Percentiles rank a stretch among this genome's conserved stretches.
Conservation (phyloP, 2,888 invertebrate genomes). For the Balanococcus diminutus region DNA sequence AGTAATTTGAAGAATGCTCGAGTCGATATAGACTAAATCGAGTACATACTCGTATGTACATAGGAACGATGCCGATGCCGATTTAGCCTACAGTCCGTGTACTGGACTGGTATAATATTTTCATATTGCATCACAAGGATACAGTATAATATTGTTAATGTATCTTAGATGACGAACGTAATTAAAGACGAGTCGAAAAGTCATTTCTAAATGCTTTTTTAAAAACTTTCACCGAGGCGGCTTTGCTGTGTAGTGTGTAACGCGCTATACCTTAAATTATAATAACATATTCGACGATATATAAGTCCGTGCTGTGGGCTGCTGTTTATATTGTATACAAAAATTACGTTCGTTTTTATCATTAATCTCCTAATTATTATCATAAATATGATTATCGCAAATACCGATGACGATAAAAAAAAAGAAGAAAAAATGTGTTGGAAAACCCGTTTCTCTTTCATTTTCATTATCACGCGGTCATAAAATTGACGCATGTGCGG, state of each 20-base stretch:
- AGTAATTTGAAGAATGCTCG: background rate
- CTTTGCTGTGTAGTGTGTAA: background rate
- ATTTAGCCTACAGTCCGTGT: too few relatives aligned
- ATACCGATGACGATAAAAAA: conserved; percentile 9
- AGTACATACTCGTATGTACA: background rate
- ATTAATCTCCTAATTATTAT: conserved; percentile 29
- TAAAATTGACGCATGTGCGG: background rate
- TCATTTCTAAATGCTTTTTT: conserved; percentile 38
- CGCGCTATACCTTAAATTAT: conserved; percentile 22
- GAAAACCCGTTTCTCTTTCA: background rate
- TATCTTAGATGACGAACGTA: conserved; percentile 35
- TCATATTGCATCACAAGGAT: conserved; percentile 32
- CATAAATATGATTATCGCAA: conserved; percentile 33
- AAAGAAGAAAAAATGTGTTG: background rate
- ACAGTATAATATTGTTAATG: background rate
- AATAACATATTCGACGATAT: conserved; percentile 18
- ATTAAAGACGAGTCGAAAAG: conserved; percentile 24
- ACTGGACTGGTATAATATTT: background rate
- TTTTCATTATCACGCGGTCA: background rate
- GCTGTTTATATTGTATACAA: conserved; percentile 29
- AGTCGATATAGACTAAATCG: background rate
- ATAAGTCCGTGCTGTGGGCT: background rate
- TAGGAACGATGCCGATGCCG: background rate
- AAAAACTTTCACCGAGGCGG: conserved; percentile 25
- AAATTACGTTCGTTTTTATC: conserved; percentile 35